Evolutionary conservation across 2,797 vertebrate genomes (phyloP), one percentile per base, ranked within the genome.

Genomic region (Streptopelia turtur): DNA sequence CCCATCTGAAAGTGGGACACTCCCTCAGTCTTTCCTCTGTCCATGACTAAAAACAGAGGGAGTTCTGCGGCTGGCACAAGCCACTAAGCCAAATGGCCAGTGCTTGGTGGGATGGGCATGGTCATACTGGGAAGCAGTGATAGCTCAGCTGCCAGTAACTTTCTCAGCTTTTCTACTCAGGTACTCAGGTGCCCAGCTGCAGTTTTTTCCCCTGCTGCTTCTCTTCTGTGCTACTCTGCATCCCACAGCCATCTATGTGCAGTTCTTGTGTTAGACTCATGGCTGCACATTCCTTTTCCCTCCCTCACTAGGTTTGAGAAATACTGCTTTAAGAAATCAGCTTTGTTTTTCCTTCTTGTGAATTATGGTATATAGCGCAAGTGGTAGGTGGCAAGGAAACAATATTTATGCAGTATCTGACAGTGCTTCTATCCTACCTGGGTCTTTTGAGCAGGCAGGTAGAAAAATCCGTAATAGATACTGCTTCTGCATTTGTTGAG

Each of bases 181-280:
- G 11, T 41, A 2, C 11, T 68, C 11, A 2, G 5, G 11, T 41
- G 15, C 47, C 68, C 28, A 11, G 28, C 61, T 79, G n/a, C 61
- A 45, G 7, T 25, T 53, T 72, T 5, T 83, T 41, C 50, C 8
- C 2, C 17, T 41, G 17, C 56, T 77, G 56, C 25, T 16, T 79
- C 7, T 37, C 16, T 77, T 77, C 47, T 11, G 2, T 47, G 70
- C 22, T 64, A 4, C 24, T 61, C 24, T 61, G 41, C 28, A 50
- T 72, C 45, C 28, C 33, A 10, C 22, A 65, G 31, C 30, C 6
- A 3, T 37, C 8, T 22, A 1, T 7, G 5, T 45, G 22, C 5
- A 10, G 0, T 35, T 83, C 25, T 16, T 65, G 20, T 22, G 11
- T 2, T 2, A 27, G 31, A 4, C 33, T 76, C 0, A 0, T 25